Evolutionary conservation across 2,888 invertebrate species (phyloP), one percentile per base, ranked within the genome.

Genomic region (Dexiosoma caninum): DNA sequence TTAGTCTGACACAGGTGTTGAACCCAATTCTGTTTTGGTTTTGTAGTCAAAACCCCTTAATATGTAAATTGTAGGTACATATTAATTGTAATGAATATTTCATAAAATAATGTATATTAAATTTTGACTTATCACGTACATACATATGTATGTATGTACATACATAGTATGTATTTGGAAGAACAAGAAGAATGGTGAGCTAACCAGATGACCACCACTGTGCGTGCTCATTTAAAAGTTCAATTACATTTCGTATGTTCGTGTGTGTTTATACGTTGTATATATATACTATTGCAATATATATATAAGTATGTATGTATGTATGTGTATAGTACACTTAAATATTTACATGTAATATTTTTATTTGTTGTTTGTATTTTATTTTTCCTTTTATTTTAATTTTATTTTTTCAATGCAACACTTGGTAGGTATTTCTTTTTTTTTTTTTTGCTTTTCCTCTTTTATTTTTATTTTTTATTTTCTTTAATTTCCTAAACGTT

Each of bases 141-240:
- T n/a, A 37, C 37, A 37, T 5, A 37, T n/a, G n/a, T 37, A n/a
- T 3, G 10, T 6, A 14, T 40, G 12, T 42, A 9, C 1, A 19
- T 14, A 44, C 5, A 44, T 4, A 19, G 8, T 44, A 19, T 19
- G 14, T 44, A n/a, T 23, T 49, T 35, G 7, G 32, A 30, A 9
- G 30, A 53, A 14, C 35, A 19, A 19, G 35, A n/a, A 32, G 12
- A 14, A 23, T 23, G 14, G 14, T 23, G 57, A 40, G 37, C n/a
- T 40, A 23, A 37, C 23, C 23, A n/a, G 37, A 57, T 57, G 37
- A 37, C 21, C 37, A 57, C 37, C 23, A 35, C 35, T 40, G 23
- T 40, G 21, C 42, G 44, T 57, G n/a, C 60, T 67, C 35, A 59
- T 40, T 60, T 30, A 44, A 60, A 59, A 60, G 60, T 60, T 60